Base-by-base conservation (phyloP, 2,797 vertebrate genomes). In the Girardinus metallicus region DNA sequence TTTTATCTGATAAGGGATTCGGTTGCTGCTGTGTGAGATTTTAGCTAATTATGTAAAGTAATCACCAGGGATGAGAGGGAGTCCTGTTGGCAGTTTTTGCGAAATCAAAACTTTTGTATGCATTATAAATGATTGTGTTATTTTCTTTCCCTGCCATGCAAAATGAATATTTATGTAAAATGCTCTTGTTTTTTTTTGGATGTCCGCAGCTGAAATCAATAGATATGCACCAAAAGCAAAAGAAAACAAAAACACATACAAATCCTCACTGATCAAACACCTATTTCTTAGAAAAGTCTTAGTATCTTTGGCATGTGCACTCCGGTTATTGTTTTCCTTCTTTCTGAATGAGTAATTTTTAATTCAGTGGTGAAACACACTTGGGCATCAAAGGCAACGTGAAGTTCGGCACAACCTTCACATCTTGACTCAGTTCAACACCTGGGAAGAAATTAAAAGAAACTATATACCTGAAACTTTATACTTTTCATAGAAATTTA, bases 261-360 rank as follows among this genome's bases (percentile, higher is more conserved):
- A 81, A 82, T 85, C 57, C 80, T 60, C 13, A 74, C 89, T 80
- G 87, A 77, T 80, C 85, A 43, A 51, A 31, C 71, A 83, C 29
- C 79, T 76, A 36, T 83, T 87, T 80, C 49, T 81, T 66, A 74
- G 16, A 72, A 23, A 66, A 80, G 84, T 88, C 44, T 75, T 26
- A 78, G 26, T 57, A 82, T 76, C 75, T 85, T 85, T 23, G 75
- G 11, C 23, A 23, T 43, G 23, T 44, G 68, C 41, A 44, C 26
- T 44, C 39, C 41, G 8, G 21, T 71, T n/a, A 44, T 71, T 44
- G 18, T 68, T 41, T 44, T 71, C 5, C 12, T 29, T 70, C 76
- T 83, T 76, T 87, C 62, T 29, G 80, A 78, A 86, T 87, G 36
- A 83, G 85, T 91, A 78, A 84, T 83, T 77, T 82, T 72, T 80